Evolutionary conservation across 1,140 invertebrate species (phyloP), one percentile per base, ranked within the genome.

Genomic region (Nomia melanderi): DNA sequence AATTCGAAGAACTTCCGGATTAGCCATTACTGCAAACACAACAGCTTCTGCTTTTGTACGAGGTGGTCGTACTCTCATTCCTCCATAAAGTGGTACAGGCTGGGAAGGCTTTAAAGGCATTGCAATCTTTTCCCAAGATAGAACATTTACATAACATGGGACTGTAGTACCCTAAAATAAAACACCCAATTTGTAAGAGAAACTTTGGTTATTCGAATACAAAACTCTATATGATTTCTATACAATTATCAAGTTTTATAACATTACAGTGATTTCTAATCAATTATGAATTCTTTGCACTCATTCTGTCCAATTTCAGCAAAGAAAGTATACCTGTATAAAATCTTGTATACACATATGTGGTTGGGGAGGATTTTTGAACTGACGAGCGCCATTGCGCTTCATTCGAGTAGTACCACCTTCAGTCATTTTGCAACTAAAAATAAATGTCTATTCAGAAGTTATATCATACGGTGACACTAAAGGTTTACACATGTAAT

Each of bases 281-380:
- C 23, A 27, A 56, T 41, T 27, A 5, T 39, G 44, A 39, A 17
- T 50, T n/a, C 1, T 41, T 1, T 14, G 27, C 8, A 50, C 17
- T 44, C 23, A 36, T 25, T 14, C 23, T 31, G 12, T 41, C 41
- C 17, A 33, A 33, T 31, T 7, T 20, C 17, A 14, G 44, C 17
- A 63, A 63, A 6, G 14, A 29, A 66, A 50, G 33, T 90, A 56
- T 86, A 92, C 93, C 83, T 93, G 93, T 79, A 95, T 93, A 70
- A 92, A 94, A 81, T 95, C 95, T 84, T 94, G 93, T 82, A 96
- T 95, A 90, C 95, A 95, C 95, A 96, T 95, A 88, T 95, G 94
- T 31, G 95, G 95, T 75, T 96, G 95, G 8, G 95, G 95, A 70
- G 95, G 95, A 87, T 95, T 95, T 87, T 95, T 95, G 77, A 95